Evolutionary conservation across 2,113 vertebrate species (phyloP).

Genomic region (Caloenas nicobarica): DNA sequence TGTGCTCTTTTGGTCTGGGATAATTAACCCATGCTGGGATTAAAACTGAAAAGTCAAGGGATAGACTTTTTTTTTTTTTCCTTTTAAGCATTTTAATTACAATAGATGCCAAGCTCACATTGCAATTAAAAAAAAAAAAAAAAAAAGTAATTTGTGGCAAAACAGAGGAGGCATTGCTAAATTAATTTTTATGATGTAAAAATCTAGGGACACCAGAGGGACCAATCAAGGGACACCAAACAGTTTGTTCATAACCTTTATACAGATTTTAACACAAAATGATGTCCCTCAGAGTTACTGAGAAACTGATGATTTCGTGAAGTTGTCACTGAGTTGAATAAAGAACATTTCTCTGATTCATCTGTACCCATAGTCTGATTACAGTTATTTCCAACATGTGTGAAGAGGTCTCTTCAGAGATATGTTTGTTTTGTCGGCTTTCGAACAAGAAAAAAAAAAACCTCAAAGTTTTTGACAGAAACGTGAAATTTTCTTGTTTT

Average conservation of each 20-base stretch:
- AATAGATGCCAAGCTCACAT: neutral
- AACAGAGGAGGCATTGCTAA: neutral
- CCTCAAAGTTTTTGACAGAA: neutral
- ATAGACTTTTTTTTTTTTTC: neutral
- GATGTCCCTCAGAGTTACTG: neutral
- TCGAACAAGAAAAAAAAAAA: neutral
- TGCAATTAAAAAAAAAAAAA: neutral
- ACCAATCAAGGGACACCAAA: neutral
- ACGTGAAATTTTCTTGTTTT: neutral
- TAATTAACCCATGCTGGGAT: neutral
- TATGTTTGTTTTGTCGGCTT: neutral
- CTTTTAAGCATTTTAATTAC: neutral
- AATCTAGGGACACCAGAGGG: neutral
- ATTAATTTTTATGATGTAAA: neutral
- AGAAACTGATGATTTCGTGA: slow-evolving; percentile 10
- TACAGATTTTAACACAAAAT: neutral
- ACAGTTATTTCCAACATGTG: neutral
- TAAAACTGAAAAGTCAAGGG: neutral
- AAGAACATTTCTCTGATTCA: neutral
- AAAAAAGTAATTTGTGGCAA: neutral
- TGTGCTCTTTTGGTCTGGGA: neutral
- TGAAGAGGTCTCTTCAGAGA: neutral
- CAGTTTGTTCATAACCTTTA: neutral
- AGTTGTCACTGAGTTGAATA: neutral
- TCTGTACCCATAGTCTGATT: neutral